phyloP scores from a whole-genome alignment of 2,113 vertebrate genomes.

The Eira barbara region DNA sequence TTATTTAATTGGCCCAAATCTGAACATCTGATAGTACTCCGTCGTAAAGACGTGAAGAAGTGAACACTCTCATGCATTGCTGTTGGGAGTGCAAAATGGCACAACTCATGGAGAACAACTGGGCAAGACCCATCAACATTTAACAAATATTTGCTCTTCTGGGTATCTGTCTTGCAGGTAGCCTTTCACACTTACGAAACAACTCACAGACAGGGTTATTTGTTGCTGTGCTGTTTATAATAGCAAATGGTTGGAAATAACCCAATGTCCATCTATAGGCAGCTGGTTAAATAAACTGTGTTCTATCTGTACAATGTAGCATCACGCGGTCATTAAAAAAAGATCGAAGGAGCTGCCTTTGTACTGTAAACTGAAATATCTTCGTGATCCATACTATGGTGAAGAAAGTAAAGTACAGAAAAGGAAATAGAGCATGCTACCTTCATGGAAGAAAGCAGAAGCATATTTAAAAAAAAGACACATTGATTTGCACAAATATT shows the following conservation, averaged over 20 bases:
- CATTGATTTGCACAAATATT: background rate
- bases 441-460: background rate
- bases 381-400: background rate
- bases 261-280: background rate
- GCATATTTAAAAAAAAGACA: background rate
- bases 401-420: background rate
- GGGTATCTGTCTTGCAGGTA: background rate
- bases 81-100: background rate
- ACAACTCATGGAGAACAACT: background rate
- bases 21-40: background rate
- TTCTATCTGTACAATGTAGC: background rate
- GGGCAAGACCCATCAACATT: background rate
- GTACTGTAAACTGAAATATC: background rate
- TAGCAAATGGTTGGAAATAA: background rate
- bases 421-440: background rate
- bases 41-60: background rate
- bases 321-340: background rate
- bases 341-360: background rate
- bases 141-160: background rate
- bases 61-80: background rate
- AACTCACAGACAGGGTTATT: background rate
- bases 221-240: background rate
- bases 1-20: background rate
- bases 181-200: background rate
- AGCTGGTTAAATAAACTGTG: background rate